These are phyloP conservation scores for Phalera bucephala DNA, from an alignment of 2,888 invertebrate species.

Conservation along the genomic window DNA sequence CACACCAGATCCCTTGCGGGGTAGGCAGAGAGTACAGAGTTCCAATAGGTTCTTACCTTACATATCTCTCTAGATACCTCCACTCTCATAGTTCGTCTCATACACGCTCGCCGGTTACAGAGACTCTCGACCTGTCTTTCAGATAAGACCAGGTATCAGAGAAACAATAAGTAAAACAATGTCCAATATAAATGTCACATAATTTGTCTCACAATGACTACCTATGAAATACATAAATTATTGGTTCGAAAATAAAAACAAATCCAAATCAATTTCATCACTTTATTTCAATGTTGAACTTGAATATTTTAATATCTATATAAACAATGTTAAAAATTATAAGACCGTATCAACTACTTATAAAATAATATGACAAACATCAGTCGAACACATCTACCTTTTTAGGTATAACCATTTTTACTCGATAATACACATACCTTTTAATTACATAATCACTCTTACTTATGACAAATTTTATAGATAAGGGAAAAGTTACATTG, in stretches of 20 bases:
- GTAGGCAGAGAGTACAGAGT: too few species aligned
- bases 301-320: slow-evolving; percentile 79
- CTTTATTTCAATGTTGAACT: slow-evolving; percentile 76
- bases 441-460: slow-evolving; percentile 18
- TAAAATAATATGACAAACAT: slow-evolving; percentile 41
- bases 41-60: too few species aligned
- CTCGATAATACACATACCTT: slow-evolving; percentile 38
- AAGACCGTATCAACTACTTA: slow-evolving; percentile 29
- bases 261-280: slow-evolving; percentile 60
- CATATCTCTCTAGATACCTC: too few species aligned
- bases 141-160: too few species aligned
- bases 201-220: too few species aligned
- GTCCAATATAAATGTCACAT: too few species aligned
- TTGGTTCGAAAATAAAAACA: slow-evolving; percentile 35
- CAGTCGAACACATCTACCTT: slow-evolving; percentile 38
- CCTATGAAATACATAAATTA: too few species aligned
- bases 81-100: too few species aligned
- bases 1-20: too few species aligned
- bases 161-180: too few species aligned
- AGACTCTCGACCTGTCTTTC: too few species aligned
- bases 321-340: slow-evolving; percentile 75
- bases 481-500: not conserved
- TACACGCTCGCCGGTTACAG: too few species aligned
- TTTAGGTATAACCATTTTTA: slow-evolving; percentile 27
- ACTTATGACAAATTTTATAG: slow-evolving; percentile 1